A percentile compares a stretch with the other conserved stretches of the same genome.
Conservation (phyloP, 2,113 vertebrate genomes). For the Rhea pennata region DNA sequence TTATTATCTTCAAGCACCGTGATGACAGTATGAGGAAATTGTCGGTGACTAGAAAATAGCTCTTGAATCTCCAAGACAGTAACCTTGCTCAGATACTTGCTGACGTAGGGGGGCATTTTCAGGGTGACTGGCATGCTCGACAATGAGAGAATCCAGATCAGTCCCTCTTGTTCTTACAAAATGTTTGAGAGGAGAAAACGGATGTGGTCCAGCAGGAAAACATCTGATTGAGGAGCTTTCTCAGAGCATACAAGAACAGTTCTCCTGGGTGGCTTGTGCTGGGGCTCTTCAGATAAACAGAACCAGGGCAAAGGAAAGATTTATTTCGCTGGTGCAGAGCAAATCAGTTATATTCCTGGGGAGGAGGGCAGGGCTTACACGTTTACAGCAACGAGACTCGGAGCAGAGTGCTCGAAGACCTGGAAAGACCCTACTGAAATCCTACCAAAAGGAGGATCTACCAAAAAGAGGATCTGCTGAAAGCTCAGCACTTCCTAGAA, state of each 20-base stretch:
- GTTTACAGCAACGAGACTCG: rapidly evolving
- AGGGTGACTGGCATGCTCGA: neutral
- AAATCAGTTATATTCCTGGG: neutral
- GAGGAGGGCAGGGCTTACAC: neutral
- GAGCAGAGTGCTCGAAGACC: neutral
- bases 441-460: no score
- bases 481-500: neutral
- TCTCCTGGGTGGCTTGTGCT: neutral
- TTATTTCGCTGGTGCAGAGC: neutral
- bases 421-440: neutral
- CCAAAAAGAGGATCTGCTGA: neutral
- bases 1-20: neutral
- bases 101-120: neutral
- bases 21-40: neutral
- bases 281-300: neutral
- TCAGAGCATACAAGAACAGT: neutral
- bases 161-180: neutral
- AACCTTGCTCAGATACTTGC: neutral
- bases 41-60: neutral
- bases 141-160: neutral
- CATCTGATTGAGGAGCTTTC: neutral
- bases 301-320: neutral
- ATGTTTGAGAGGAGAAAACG: neutral
- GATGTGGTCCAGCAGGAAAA: neutral
- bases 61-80: neutral